phyloP scores from a whole-genome alignment of 1,140 invertebrate species.

The Mercenaria mercenaria region DNA sequence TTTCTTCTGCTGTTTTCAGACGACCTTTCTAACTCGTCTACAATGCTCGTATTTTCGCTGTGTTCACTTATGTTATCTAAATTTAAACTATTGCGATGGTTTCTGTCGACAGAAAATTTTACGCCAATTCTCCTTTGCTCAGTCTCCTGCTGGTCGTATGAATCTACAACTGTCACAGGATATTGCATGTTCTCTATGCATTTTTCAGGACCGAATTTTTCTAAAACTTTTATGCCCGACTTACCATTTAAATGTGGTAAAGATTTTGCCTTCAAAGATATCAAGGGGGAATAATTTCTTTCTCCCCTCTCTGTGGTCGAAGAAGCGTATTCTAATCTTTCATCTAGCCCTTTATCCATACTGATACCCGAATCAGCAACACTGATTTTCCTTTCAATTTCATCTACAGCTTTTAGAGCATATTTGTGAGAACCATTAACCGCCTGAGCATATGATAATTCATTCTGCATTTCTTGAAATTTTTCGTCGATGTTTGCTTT shows the following conservation, averaged over 20 bases:
- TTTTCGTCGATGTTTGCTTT: neutral
- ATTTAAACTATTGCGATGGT: neutral
- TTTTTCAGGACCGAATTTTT: neutral
- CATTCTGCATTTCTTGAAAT: neutral
- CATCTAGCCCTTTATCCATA: neutral
- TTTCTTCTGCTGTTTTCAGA: neutral
- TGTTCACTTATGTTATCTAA: slow-evolving; percentile 36
- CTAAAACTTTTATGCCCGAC: neutral
- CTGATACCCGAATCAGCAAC: slow-evolving; percentile 41
- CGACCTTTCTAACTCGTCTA: neutral
- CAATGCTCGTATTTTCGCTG: neutral
- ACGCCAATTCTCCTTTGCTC: neutral
- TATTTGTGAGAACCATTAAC: neutral
- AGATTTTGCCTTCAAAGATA: neutral
- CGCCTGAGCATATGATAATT: neutral
- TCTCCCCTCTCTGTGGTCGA: neutral
- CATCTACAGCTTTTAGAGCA: neutral
- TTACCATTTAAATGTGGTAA: neutral
- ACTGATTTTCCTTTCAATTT: slow-evolving; percentile 32
- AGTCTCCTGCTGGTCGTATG: neutral
- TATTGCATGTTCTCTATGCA: neutral
- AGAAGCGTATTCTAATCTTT: neutral
- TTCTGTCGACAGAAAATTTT: neutral
- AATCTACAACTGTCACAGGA: neutral
- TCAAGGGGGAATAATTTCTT: neutral